Base-by-base conservation (phyloP, 2,797 vertebrate species). In the Glossophaga mutica region DNA sequence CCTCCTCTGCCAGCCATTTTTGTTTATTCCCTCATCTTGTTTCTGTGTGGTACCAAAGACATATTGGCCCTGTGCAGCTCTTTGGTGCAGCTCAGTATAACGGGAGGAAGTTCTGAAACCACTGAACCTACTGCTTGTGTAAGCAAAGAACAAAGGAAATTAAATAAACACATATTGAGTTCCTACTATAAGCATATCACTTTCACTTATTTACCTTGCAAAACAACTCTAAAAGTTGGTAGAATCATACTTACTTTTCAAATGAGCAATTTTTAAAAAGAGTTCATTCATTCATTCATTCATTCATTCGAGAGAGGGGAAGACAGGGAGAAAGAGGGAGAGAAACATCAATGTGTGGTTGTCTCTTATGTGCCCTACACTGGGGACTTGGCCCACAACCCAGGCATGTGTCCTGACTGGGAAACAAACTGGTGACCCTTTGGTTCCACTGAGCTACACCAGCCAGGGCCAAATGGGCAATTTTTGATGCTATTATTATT, bases 101-200 rank as follows among this genome's bases (percentile, higher is more conserved):
- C 59, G 32, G 21, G 26, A 81, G 32, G 39, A 59, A 91, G 22
- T 3, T 59, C 73, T 84, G n/a, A 92, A 85, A 76, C 9, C 57
- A 46, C n/a, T 50, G 26, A 86, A 22, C 55, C 82, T 79, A 70
- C 70, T 81, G 71, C 52, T 16, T 91, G 21, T 44, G 32, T 88
- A 52, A 94, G n/a, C 18, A 94, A 91, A 57, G 32, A 76, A 59
- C 24, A 87, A 96, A 92, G 92, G 39, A 92, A 85, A 91, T 84
- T 81, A 83, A 94, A 44, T 71, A 39, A 90, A 73, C 50, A 59
- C 78, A 82, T 94, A 91, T 87, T 76, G 10, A 85, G 19, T 88
- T 83, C 9, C 8, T 90, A 81, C 32, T 68, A 42, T 81, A 26
- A 39, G 11, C 44, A 79, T 10, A 93, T 70, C 57, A 79, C 3